A percentile compares a stretch with the other conserved stretches of the same genome.
phyloP scores from a whole-genome alignment of 2,888 invertebrate genomes.

The Melanophora roralis region DNA sequence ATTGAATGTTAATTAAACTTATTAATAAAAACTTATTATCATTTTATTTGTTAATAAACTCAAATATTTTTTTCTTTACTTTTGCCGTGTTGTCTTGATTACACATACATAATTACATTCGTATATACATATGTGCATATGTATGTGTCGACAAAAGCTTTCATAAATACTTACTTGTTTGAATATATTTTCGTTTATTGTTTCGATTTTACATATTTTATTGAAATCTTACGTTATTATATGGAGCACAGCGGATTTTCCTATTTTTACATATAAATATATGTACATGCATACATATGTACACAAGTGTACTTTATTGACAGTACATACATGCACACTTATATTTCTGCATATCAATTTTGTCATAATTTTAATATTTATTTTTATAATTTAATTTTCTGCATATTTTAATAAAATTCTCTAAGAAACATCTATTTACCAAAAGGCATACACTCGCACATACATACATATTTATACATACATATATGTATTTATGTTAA shows the following conservation, averaged over 20 bases:
- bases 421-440: neutral
- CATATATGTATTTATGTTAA: neutral
- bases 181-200: neutral
- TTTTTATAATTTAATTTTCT: neutral
- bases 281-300: no score
- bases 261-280: no score
- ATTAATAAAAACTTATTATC: conserved; percentile 26
- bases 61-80: neutral
- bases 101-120: no score
- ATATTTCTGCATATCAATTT: neutral
- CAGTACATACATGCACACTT: neutral
- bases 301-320: no score
- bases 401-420: neutral
- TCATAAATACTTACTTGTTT: neutral
- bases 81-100: neutral
- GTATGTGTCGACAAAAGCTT: no score
- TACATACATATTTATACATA: no score
- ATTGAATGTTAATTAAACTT: conserved; percentile 45
- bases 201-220: neutral
- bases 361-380: neutral
- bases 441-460: no score
- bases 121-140: no score
- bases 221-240: neutral
- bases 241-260: no score
- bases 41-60: conserved; percentile 31